Conservation (phyloP, 2,888 invertebrate species). For the Coelopa pilipes region DNA sequence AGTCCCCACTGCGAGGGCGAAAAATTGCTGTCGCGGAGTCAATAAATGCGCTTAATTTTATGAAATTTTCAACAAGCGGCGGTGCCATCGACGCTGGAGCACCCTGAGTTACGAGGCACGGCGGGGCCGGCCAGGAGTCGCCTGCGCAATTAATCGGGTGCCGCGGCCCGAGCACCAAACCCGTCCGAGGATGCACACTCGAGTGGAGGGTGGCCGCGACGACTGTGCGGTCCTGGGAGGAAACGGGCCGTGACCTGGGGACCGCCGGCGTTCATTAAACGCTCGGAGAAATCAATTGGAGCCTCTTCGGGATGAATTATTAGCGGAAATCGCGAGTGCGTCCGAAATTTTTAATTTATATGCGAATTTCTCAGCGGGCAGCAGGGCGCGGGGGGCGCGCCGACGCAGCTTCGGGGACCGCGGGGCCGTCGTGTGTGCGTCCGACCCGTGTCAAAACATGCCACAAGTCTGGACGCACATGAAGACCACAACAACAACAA, state of each 20-base stretch:
- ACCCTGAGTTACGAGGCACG: too few relatives aligned
- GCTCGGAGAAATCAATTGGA: constrained; percentile 23
- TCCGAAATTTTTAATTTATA: constrained; percentile 53
- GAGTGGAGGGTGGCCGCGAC: too few relatives aligned
- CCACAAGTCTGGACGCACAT: constrained; percentile 29
- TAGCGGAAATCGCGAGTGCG: constrained; percentile 47
- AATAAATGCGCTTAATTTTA: constrained; percentile 33
- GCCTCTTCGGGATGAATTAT: constrained; percentile 41
- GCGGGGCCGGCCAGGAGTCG: background rate
- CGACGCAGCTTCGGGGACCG: background rate
- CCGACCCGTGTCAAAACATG: constrained; percentile 46
- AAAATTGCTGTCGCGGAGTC: background rate
- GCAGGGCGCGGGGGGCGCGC: background rate
- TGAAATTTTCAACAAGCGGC: constrained; percentile 28
- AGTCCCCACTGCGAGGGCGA: too few relatives aligned
- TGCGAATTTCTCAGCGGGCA: constrained; percentile 46
- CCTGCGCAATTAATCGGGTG: background rate
- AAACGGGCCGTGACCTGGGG: background rate
- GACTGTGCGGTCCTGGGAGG: background rate
- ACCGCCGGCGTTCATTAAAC: too few relatives aligned
- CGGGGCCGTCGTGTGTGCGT: constrained; percentile 38
- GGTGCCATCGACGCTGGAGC: too few relatives aligned
- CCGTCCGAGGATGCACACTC: too few relatives aligned
- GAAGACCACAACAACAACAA: constrained; percentile 14
- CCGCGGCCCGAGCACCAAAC: background rate